These are phyloP conservation scores for Trichonephila inaurata DNA, from an alignment of 1,140 invertebrate genomes.

Conservation along the genomic window DNA sequence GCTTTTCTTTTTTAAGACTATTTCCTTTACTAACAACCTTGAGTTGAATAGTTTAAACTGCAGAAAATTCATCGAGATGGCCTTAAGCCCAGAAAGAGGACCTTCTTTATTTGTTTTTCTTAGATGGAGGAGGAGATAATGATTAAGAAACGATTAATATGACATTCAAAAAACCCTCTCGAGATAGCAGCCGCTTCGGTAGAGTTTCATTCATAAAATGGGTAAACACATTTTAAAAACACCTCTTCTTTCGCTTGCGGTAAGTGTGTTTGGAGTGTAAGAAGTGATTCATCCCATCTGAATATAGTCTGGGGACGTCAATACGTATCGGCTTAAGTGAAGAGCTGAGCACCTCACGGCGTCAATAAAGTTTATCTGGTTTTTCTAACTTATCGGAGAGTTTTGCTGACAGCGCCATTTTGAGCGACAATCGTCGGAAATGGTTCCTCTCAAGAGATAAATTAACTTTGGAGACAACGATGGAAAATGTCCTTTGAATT, in stretches of 20 bases:
- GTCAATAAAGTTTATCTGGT: conserved; percentile 30
- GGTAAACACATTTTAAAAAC: not conserved
- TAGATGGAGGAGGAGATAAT: not conserved
- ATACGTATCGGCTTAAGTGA: conserved; percentile 35
- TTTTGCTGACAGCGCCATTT: conserved; percentile 30
- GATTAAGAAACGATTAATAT: not conserved
- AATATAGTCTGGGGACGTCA: conserved; percentile 11
- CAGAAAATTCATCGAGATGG: not conserved
- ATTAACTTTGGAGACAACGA: not conserved
- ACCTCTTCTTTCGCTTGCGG: not conserved
- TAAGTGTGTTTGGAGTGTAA: conserved; percentile 10
- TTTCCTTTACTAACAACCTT: not conserved
- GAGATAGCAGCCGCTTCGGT: not conserved
- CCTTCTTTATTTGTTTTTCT: not conserved
- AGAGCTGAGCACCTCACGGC: not conserved
- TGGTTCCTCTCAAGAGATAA: not conserved
- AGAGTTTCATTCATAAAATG: not conserved
- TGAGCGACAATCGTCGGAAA: not conserved
- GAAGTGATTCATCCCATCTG: conserved; percentile 15
- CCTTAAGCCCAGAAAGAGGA: not conserved
- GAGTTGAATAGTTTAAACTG: not conserved
- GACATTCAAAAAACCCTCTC: not conserved
- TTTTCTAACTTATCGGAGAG: not conserved
- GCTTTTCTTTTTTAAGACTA: not conserved
- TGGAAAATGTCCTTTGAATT: conserved; percentile 2